Conservation (phyloP, 2,797 vertebrate genomes). For the Balearica regulorum region DNA sequence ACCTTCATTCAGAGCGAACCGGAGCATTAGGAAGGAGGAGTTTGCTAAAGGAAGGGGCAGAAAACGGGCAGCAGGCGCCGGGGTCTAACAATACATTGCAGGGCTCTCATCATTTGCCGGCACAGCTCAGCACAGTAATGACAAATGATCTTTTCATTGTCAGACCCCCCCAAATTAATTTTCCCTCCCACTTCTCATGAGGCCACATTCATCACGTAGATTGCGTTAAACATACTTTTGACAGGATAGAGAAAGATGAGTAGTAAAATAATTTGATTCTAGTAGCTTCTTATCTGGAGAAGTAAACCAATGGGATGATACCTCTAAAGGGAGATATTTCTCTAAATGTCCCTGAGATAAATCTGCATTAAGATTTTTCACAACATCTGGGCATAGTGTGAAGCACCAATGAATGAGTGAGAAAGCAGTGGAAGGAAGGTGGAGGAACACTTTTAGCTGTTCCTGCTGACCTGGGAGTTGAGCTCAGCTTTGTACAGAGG, state of each 20-base stretch:
- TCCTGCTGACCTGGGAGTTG: not conserved
- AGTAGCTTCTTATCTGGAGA: slow-evolving; percentile 38
- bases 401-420: not conserved
- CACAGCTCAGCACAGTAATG: slow-evolving; percentile 29
- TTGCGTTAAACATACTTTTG: slow-evolving; percentile 60
- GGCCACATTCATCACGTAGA: slow-evolving; percentile 67
- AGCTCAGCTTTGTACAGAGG: not conserved
- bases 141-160: slow-evolving; percentile 71
- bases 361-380: not conserved
- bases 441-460: not conserved
- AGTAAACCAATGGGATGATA: not conserved
- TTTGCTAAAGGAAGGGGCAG: slow-evolving; percentile 54
- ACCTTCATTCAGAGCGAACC: slow-evolving; percentile 43
- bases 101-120: slow-evolving; percentile 20
- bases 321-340: slow-evolving; percentile 35
- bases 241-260: slow-evolving; percentile 53
- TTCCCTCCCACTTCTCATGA: slow-evolving; percentile 59
- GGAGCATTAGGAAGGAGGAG: slow-evolving; percentile 31
- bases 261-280: slow-evolving; percentile 57
- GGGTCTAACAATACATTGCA: slow-evolving; percentile 54
- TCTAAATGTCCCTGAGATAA: not conserved
- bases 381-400: not conserved
- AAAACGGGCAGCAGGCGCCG: slow-evolving; percentile 21
- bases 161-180: slow-evolving; percentile 66
- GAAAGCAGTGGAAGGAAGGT: not conserved